Conservation (phyloP, 2,113 vertebrate species). For the Psilopsiagon aurifrons region DNA sequence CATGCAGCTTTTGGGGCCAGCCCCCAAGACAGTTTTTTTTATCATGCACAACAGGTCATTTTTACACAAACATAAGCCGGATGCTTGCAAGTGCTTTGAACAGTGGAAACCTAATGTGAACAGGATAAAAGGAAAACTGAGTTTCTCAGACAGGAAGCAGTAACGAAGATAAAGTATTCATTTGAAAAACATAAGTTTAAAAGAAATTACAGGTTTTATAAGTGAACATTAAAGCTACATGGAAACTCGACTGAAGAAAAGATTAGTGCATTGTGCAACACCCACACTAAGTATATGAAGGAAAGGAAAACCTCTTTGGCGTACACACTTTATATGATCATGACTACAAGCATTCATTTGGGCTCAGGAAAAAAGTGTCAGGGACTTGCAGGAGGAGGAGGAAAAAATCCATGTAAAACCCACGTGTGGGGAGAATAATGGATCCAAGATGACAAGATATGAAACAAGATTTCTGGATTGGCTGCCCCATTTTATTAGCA, state of each 20-base stretch:
- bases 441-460: neutral
- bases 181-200: neutral
- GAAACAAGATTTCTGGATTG: neutral
- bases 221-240: neutral
- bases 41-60: neutral
- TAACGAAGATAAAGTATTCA: neutral
- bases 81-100: neutral
- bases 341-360: neutral
- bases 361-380: neutral
- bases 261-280: constrained; percentile 41
- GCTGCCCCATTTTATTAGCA: neutral
- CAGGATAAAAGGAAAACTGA: neutral
- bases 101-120: neutral
- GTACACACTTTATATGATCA: neutral
- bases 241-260: neutral
- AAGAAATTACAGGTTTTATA: constrained; percentile 45
- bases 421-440: neutral
- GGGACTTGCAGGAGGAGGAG: neutral
- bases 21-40: neutral
- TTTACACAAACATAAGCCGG: neutral
- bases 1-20: neutral
- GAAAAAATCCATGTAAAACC: neutral
- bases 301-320: neutral
- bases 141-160: neutral
- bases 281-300: neutral